Evolutionary conservation across 2,888 invertebrate genomes (phyloP), one percentile per base, ranked within the genome.

Genomic region (Cheilosia grossa): DNA sequence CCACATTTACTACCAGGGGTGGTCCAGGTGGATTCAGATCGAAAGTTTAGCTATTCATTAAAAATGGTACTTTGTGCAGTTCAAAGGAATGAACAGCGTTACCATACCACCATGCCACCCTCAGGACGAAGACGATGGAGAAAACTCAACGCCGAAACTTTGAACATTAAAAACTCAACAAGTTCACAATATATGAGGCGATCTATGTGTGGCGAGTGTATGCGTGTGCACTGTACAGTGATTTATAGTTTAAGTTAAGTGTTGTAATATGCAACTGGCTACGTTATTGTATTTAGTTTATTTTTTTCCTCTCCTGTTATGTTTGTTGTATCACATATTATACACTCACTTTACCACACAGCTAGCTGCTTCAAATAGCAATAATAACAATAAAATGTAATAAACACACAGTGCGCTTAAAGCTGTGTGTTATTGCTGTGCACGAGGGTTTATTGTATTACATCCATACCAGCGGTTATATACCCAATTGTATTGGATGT

Each of bases 31-130:
- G 63, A 74, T 83, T 64, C 64, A 69, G 79, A 74, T 63, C 53
- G n/a, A 79, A 83, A 83, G 79, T 83, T 83, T 63, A 83, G 82
- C 82, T 83, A 79, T 83, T 83, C 82, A 83, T 83, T 83, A 83
- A 79, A 69, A 79, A 69, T 69, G 58, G 73, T 74, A 79, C 82
- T 83, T 64, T 79, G 67, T 79, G 79, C 74, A 79, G 80, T 85
- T 75, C 80, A 80, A 80, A 75, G 70, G 80, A 80, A 80, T 70
- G 49, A 78, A 73, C 78, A 73, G 61, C 63, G 42, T 59, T 47
- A 66, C 66, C 47, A 37, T 51, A 40, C 15, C 17, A 7, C 7
- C 7, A 17, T n/a, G 17, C n/a, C 33, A 33, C 10, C 24, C 3
- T 24, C 9, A 70, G 24, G 13, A 49, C 24, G 21, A 79, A 53